Percentiles rank a stretch among this genome's conserved stretches.
Evolutionary conservation across 2,888 invertebrate genomes (phyloP).

Genomic region (Silvanus unidentatus): DNA sequence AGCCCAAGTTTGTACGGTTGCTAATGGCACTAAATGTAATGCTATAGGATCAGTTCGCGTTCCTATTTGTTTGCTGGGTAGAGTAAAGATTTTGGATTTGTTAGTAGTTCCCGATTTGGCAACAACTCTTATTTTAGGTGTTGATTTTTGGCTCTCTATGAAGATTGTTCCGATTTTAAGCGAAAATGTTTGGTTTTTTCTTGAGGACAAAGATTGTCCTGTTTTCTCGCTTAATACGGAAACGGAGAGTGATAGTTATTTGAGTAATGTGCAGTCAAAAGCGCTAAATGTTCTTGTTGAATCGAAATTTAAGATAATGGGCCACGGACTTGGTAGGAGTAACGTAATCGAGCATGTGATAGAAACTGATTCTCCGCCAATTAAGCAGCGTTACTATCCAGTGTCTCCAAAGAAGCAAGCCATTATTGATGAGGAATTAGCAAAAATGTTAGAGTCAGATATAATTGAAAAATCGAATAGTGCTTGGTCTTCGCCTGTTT

Average conservation of each 20-base stretch:
- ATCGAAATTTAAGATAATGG: slow-evolving; percentile 8
- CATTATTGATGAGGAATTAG: slow-evolving; percentile 7
- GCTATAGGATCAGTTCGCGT: slow-evolving; percentile 11
- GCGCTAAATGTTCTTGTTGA: slow-evolving; percentile 7
- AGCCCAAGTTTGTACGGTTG: slow-evolving; percentile 10
- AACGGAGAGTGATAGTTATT: not conserved
- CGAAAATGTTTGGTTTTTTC: slow-evolving; percentile 19
- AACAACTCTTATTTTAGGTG: slow-evolving; percentile 15
- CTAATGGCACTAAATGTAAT: slow-evolving; percentile 14
- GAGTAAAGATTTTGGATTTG: slow-evolving; percentile 12
- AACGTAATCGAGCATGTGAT: slow-evolving; percentile 4
- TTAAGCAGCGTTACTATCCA: slow-evolving; percentile 7
- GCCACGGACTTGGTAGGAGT: slow-evolving; percentile 4
- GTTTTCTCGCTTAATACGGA: slow-evolving; percentile 1
- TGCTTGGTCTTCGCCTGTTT: not conserved
- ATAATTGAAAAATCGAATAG: slow-evolving; percentile 1
- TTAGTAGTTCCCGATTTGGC: slow-evolving; percentile 15
- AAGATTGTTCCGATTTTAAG: slow-evolving; percentile 17
- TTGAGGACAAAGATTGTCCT: too few species aligned
- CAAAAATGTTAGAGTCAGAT: slow-evolving; percentile 2
- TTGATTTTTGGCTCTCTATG: slow-evolving; percentile 18
- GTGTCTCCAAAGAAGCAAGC: slow-evolving; percentile 6
- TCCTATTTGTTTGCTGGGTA: slow-evolving; percentile 11
- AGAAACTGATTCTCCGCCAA: slow-evolving; percentile 5
- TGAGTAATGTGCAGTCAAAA: slow-evolving; percentile 3